Evolutionary conservation across 2,888 invertebrate genomes (phyloP), one percentile per base, ranked within the genome.

Genomic region (Apamea crenata): DNA sequence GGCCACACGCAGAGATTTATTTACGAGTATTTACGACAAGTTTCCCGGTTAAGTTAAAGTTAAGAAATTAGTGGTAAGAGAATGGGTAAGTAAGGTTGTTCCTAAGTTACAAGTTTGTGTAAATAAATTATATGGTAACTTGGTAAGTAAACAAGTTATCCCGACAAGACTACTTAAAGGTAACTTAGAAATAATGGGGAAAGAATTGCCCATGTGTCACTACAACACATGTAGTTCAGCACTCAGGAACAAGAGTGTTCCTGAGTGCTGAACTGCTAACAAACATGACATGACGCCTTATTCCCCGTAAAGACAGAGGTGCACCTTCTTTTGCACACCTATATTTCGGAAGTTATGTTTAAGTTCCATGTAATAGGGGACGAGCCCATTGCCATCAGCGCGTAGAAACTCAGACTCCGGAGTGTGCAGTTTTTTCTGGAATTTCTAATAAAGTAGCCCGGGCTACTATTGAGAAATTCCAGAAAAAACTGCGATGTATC

Each of bases 1-100:
- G 88, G 78, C 88, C 88, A 83, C 88, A 84, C 87, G 74, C 83
- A 7, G 74, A 73, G 81, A 88, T 84, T 87, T 86, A 81, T 81
- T 81, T 82, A 87, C 78, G 80, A 66, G 36, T 79, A 65, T 65
- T 50, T 56, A 87, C 67, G 81, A 69, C 65, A 66, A 81, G 53
- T 84, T 81, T 81, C 69, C 44, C 53, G 69, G 53, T 74, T 21
- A 67, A 72, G 80, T 85, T 75, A 73, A 80, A 80, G 85, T 85
- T 83, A 70, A 79, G 75, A 40, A 83, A 86, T 87, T 87, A 74
- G 56, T 83, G 59, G 71, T 47, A 21, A 44, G 61, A 63, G 14
- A 63, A 76, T 63, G 61, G 61, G 16, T 29, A n/a, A 21, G 18
- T 25, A 21, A 50, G 12, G 79, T 47, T 67, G 14, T 71, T 56